Conservation (phyloP, 2,797 vertebrate species). For the Myripristis jacobus region DNA sequence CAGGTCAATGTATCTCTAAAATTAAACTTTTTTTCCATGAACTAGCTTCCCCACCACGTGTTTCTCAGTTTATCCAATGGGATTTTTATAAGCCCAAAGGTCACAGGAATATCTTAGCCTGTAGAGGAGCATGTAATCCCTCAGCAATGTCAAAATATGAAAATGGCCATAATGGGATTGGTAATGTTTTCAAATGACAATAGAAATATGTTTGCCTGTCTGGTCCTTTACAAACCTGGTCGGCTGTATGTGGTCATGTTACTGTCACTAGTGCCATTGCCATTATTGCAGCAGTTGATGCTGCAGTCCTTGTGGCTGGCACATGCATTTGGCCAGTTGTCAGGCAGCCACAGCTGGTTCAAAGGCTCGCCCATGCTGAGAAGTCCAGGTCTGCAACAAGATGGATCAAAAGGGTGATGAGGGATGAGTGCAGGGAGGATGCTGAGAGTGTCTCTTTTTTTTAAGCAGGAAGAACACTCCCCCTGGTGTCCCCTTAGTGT, state of each 20-base stretch:
- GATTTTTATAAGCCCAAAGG: too few relatives aligned
- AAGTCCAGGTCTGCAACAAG: conserved; percentile 88
- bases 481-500: conserved; percentile 80
- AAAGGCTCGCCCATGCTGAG: conserved; percentile 92
- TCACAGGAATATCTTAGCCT: too few relatives aligned
- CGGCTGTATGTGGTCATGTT: conserved; percentile 96
- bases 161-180: too few relatives aligned
- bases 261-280: conserved; percentile 92
- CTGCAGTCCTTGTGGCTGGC: conserved; percentile 94
- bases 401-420: conserved; percentile 43
- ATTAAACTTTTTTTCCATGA: too few relatives aligned
- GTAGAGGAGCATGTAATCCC: too few relatives aligned
- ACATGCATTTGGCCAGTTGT: conserved; percentile 94
- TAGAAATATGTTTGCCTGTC: not conserved
- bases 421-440: not conserved
- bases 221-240: conserved; percentile 85
- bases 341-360: conserved; percentile 92
- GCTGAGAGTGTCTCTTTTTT: not conserved
- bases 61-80: too few relatives aligned
- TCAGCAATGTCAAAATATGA: too few relatives aligned
- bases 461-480: conserved; percentile 80
- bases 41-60: too few relatives aligned
- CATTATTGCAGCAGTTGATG: conserved; percentile 93
- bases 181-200: too few relatives aligned
- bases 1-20: too few relatives aligned